Evolutionary conservation across 2,113 vertebrate species (phyloP), one percentile per base, ranked within the genome.

Genomic region (Natator depressus): DNA sequence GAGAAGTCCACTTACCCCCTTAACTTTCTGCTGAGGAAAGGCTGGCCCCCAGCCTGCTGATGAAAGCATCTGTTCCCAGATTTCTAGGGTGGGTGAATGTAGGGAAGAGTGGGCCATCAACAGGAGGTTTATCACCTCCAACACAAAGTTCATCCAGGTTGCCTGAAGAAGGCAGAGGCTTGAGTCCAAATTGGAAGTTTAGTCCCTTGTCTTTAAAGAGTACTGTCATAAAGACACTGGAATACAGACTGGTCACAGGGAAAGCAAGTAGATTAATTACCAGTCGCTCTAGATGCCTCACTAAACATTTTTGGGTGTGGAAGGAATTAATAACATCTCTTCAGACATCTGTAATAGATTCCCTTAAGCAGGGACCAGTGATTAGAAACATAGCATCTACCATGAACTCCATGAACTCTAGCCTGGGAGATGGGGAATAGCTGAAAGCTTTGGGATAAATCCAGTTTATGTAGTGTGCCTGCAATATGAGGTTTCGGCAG

Each of bases 301-400:
- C 65, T 90, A 95, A 89, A 38, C 25, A 79, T 10, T 12, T 95
- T 82, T 89, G n/a, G 51, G 65, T 94, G n/a, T 92, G 24, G 4
- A 94, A 91, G 57, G 51, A 92, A 85, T 51, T 85, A 80, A 14
- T 49, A 80, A 27, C 53, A 78, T 14, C 25, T 85, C 42, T 94
- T 90, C 62, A 83, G 46, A 50, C 87, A 87, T 90, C 76, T 91
- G 38, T 93, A 90, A 83, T 85, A 85, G 50, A 80, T 5, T 76
- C 90, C 31, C 19, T 89, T 84, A 84, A 90, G 19, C 24, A 55
- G 47, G 8, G 8, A 75, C 8, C 22, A 22, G 72, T 75, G 72
- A 11, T 75, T 75, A 46, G 75, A 24, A 50, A 79, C n/a, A 83
- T 2, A 79, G 6, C 3, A 51, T 59, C 88, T 82, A 82, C 69